These are phyloP conservation scores for Gymnosoma rotundatum DNA, from an alignment of 2,888 invertebrate genomes.

Conservation along the genomic window DNA sequence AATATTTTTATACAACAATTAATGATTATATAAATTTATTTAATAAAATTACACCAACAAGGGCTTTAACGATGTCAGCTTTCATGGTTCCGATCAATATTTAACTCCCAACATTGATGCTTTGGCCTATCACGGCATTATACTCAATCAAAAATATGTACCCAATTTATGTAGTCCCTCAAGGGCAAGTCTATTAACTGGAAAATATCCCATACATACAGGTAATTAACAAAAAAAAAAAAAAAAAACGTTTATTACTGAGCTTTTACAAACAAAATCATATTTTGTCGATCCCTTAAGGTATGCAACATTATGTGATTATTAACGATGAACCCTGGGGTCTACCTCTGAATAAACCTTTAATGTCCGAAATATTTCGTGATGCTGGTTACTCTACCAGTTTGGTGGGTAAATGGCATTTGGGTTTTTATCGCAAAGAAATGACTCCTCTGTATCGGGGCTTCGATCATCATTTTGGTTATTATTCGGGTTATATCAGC, in stretches of 20 bases:
- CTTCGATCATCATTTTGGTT: conserved; percentile 92
- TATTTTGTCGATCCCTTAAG: conserved; percentile 78
- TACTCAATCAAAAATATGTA: conserved; percentile 91
- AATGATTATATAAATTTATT: not conserved
- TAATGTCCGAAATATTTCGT: conserved; percentile 87
- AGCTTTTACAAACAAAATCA: not conserved
- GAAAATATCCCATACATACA: conserved; percentile 93
- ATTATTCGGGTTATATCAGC: conserved; percentile 91
- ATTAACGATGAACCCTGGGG: conserved; percentile 88
- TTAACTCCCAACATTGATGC: conserved; percentile 95
- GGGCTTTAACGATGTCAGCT: conserved; percentile 97
- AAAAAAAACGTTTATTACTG: no score
- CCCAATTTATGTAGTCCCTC: conserved; percentile 94
- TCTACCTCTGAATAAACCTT: conserved; percentile 86
- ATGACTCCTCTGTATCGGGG: conserved; percentile 88
- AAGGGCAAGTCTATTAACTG: conserved; percentile 91
- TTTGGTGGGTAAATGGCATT: conserved; percentile 95
- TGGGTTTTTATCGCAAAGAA: conserved; percentile 88
- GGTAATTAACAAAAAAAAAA: conserved; percentile 81
- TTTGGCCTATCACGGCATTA: conserved; percentile 91
- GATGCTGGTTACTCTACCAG: conserved; percentile 91
- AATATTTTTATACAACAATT: not conserved
- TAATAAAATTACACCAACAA: conserved; percentile 77
- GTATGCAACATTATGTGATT: conserved; percentile 89
- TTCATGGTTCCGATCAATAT: conserved; percentile 95